Evolutionary conservation across 30 jellyfish, hydroid and myxozoan species (phyloP), one percentile per base, ranked within the genome.

Genomic region (Aurelia coerulea): DNA sequence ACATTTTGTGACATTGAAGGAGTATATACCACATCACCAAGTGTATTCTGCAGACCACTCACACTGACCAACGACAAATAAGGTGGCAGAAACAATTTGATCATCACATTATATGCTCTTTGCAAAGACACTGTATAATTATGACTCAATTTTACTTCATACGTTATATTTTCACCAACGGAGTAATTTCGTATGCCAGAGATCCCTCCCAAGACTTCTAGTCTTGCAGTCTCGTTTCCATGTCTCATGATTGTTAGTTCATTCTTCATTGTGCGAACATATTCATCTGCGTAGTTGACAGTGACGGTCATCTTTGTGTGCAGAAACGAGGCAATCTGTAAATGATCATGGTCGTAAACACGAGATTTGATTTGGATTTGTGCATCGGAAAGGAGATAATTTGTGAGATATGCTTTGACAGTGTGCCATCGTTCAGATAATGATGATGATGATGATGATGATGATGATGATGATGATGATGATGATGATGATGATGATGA

Each of bases 81-180:
- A 13, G 92, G 86, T 4, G 92, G 92, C 15, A 83, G 42, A 52
- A 68, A 58, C 42, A 83, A 33, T 41, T 31, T 70, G 0, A 70
- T 14, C 66, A 69, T 39, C 33, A 83, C 64, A n/a, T 73, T 83
- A 68, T 52, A 83, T 10, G 86, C 92, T 42, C 92, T 83, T 31
- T 60, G 85, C 49, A 15, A 37, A 19, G 79, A 59, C 62, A 49
- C 9, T 16, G 67, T 34, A 2, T 6, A 2, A 19, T 62, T 46
- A 15, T 65, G 84, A 15, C 56, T 11, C 15, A 81, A 62, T 17
- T 15, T 31, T 0, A 83, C 79, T 12, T 73, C 29, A 73, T 42
- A 54, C 29, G 81, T 83, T 7, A 83, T 31, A 49, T 62, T 70
- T 42, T 83, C 86, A 10, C 92, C 92, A 70, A 83, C 84, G 19